Evolutionary conservation across 2,113 vertebrate species (phyloP), one percentile per base, ranked within the genome.

Genomic region (Nyctereutes procyonoides): DNA sequence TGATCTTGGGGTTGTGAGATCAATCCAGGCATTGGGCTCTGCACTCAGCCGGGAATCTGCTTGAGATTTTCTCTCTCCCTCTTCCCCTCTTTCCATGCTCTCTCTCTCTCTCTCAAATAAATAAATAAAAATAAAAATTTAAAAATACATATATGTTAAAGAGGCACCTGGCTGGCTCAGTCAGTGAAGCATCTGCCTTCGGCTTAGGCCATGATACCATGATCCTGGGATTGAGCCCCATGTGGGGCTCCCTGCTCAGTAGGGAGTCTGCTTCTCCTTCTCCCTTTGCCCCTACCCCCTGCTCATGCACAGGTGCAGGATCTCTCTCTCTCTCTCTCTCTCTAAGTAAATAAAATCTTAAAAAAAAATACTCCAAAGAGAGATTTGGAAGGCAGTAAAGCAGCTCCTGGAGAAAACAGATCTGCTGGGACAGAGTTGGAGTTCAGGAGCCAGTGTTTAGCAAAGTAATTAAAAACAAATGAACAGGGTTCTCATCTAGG

Each of bases 381-480:
- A 69, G 32, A 79, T 38, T 3, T 17, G 43, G 19, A 62, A 58
- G 32, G 43, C 16, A 88, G 20, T 20, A 63, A 16, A 48, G 65
- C 43, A 90, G 38, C 26, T 88, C 63, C 32, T 88, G 5, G 88
- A 62, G 60, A 86, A 80, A 15, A 19, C 11, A 58, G 14, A 92
- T 87, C 62, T 89, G 16, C 10, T 76, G 15, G 95, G 73, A 76
- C 3, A 89, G 58, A 83, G 26, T 4, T 65, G 24, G 58, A 12
- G 30, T 86, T 89, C 51, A 76, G 62, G 35, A 90, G 35, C 53
- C 53, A 63, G 11, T 55, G 8, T 88, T 92, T 77, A 93, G 55
- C 35, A 65, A 95, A 89, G 63, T 53, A 91, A 96, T 85, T 1
- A 35, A 91, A 95, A 79, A 55, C 30, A 60, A 74, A 56, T 62